phyloP scores from a whole-genome alignment of 2,888 invertebrate genomes.

The Drosophila affinis region DNA sequence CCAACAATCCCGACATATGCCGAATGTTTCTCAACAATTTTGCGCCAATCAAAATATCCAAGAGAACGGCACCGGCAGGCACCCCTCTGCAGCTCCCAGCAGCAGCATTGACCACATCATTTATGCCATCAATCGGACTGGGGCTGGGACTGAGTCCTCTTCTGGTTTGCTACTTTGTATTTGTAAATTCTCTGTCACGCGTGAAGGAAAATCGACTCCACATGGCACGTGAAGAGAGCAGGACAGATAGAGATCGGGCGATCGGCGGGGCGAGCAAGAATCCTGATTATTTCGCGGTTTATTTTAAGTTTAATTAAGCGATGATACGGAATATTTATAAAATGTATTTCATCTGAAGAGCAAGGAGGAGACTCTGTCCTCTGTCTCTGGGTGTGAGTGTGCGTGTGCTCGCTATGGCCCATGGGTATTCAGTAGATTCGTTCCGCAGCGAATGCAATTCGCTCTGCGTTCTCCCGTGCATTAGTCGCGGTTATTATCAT shows the following conservation, averaged over 20 bases:
- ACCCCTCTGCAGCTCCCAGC: too few species aligned
- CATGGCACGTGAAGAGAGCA: slow-evolving; percentile 64
- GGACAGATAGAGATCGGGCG: neutral
- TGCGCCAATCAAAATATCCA: slow-evolving; percentile 65
- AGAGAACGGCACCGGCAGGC: slow-evolving; percentile 22
- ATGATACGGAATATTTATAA: slow-evolving; percentile 37
- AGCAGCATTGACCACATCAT: slow-evolving; percentile 49
- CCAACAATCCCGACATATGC: slow-evolving; percentile 36
- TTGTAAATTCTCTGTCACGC: slow-evolving; percentile 74
- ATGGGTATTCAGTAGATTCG: slow-evolving; percentile 53
- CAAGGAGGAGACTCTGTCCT: neutral
- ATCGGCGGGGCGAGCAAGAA: slow-evolving; percentile 6
- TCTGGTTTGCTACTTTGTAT: slow-evolving; percentile 41
- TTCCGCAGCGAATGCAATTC: slow-evolving; percentile 71
- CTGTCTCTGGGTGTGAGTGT: slow-evolving; percentile 1
- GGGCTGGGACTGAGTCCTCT: slow-evolving; percentile 31
- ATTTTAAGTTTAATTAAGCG: slow-evolving; percentile 75
- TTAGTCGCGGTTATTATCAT: slow-evolving; percentile 75
- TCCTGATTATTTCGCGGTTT: slow-evolving; percentile 68
- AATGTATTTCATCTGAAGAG: slow-evolving; percentile 23
- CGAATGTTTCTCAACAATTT: slow-evolving; percentile 42
- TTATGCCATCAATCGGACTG: slow-evolving; percentile 71
- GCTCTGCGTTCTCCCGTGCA: slow-evolving; percentile 69
- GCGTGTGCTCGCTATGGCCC: neutral
- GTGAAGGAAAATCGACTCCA: slow-evolving; percentile 62